A percentile compares a stretch with the other conserved stretches of the same genome.
Evolutionary conservation across 2,797 vertebrate species (phyloP).

Genomic region (Agapornis canus): DNA sequence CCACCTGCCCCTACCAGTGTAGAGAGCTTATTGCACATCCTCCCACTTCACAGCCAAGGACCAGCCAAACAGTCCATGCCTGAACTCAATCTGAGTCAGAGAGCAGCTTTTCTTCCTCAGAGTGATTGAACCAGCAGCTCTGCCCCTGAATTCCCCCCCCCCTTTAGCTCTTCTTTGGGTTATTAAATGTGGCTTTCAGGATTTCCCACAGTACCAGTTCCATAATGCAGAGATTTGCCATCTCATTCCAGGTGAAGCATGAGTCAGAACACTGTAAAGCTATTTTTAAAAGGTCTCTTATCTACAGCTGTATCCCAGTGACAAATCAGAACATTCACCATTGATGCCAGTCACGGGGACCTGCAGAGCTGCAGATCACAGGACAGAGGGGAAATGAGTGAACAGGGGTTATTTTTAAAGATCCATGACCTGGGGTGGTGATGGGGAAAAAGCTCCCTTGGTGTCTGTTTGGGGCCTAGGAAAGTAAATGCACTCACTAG

Average conservation of each 20-base stretch:
- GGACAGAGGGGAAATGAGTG: neutral
- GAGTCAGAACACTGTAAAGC: constrained; percentile 4
- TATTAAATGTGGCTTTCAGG: neutral
- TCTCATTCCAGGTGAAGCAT: neutral
- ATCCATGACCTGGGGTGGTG: neutral
- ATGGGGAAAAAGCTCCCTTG: neutral
- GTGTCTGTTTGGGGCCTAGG: neutral
- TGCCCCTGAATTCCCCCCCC: neutral
- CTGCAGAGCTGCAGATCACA: neutral
- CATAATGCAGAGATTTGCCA: neutral
- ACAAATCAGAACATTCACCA: neutral
- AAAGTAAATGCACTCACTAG: neutral
- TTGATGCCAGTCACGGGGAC: neutral
- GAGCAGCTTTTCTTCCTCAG: neutral
- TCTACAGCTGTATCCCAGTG: neutral
- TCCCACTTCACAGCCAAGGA: neutral
- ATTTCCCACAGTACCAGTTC: neutral
- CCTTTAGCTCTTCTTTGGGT: neutral
- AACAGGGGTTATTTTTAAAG: neutral
- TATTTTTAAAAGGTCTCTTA: neutral
- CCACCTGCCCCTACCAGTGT: neutral
- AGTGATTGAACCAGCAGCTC: neutral
- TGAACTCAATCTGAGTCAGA: neutral
- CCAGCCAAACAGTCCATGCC: rapidly evolving
- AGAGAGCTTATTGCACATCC: neutral